These are phyloP conservation scores for Phortica magna DNA, from an alignment of 2,888 invertebrate genomes.

Conservation along the genomic window DNA sequence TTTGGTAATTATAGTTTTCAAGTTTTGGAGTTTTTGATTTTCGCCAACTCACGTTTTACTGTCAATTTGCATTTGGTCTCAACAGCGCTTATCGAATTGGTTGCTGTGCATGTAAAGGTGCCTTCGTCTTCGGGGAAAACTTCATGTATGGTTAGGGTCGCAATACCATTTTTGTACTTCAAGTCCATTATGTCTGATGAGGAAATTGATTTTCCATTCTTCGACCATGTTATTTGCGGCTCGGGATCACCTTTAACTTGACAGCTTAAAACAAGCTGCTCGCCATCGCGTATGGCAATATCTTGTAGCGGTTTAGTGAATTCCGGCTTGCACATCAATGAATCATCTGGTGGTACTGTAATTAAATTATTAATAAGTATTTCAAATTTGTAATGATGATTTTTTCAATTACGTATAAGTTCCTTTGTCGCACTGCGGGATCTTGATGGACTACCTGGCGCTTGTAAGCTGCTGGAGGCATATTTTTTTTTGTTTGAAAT, in stretches of 20 bases:
- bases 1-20: not conserved
- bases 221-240: constrained; percentile 93
- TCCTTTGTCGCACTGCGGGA: constrained; percentile 95
- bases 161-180: constrained; percentile 93
- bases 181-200: constrained; percentile 93
- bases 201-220: constrained; percentile 86
- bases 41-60: constrained; percentile 86
- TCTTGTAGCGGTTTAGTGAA: constrained; percentile 89
- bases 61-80: constrained; percentile 91
- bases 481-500: constrained; percentile 81
- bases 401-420: constrained; percentile 80
- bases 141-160: constrained; percentile 92
- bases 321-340: constrained; percentile 91
- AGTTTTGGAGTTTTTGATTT: not conserved
- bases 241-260: constrained; percentile 95
- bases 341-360: constrained; percentile 90
- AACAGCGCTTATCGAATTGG: constrained; percentile 91
- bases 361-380: constrained; percentile 49
- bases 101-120: constrained; percentile 92
- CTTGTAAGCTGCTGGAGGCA: constrained; percentile 80
- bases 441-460: constrained; percentile 90
- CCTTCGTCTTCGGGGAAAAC: constrained; percentile 97
- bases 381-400: not conserved
- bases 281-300: constrained; percentile 91
- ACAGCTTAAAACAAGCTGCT: constrained; percentile 88